Conservation (phyloP, 2,888 invertebrate genomes). For the Trichopoda pennipes region DNA sequence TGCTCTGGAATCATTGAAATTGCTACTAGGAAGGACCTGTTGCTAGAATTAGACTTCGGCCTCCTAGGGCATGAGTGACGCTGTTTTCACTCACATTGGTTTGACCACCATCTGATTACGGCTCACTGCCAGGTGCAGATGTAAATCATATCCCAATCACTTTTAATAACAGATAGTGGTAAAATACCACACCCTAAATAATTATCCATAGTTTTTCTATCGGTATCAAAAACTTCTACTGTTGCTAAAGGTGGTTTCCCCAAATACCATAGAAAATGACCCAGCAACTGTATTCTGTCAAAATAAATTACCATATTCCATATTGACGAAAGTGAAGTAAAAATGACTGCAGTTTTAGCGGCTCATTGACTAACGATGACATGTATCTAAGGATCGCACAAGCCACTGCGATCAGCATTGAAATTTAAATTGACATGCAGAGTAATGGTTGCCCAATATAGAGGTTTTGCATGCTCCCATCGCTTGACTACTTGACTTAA, state of each 20-base stretch:
- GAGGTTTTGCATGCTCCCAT: slow-evolving; percentile 73
- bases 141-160: too few relatives aligned
- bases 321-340: slow-evolving; percentile 82
- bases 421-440: slow-evolving; percentile 83
- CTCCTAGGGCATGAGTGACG: too few relatives aligned
- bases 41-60: too few relatives aligned
- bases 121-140: too few relatives aligned
- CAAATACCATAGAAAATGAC: slow-evolving; percentile 73
- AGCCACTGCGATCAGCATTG: slow-evolving; percentile 82
- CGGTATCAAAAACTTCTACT: slow-evolving; percentile 81
- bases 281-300: slow-evolving; percentile 78
- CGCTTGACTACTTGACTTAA: slow-evolving; percentile 65
- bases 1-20: too few relatives aligned
- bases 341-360: slow-evolving; percentile 72
- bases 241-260: slow-evolving; percentile 80
- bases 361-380: slow-evolving; percentile 72
- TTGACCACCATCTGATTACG: too few relatives aligned
- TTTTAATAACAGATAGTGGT: slow-evolving; percentile 71
- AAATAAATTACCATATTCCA: slow-evolving; percentile 84
- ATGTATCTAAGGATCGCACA: slow-evolving; percentile 81
- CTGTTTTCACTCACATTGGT: too few relatives aligned
- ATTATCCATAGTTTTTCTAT: slow-evolving; percentile 72
- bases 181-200: slow-evolving; percentile 75
- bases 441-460: slow-evolving; percentile 72
- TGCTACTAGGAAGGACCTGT: too few relatives aligned